Evolutionary conservation across 2,888 invertebrate genomes (phyloP), one percentile per base, ranked within the genome.

Genomic region (Tribolium freemani): DNA sequence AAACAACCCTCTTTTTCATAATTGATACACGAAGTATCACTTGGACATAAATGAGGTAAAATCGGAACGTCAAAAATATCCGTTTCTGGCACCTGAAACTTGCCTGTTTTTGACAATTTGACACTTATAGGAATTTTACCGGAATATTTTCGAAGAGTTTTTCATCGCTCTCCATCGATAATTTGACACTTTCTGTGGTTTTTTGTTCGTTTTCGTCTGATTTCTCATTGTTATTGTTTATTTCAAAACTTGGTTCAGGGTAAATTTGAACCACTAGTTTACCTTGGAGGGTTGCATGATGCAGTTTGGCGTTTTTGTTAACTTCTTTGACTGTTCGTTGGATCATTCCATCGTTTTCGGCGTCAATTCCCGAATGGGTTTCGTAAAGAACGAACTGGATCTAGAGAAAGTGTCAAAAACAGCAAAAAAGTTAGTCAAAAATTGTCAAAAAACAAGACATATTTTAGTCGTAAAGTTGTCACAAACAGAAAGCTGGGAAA

Each of bases 311-410:
- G 75, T 92, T 86, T 54, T 90, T 88, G 81, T 95, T 95, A 0
- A 93, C 91, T 78, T 92, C 91, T 0, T 91, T 88, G 0, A 94
- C 88, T 0, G 92, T 91, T 48, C 90, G 88, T 0, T 89, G 87
- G 11, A 94, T 90, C 91, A 95, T 94, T 20, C 91, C 91, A 48
- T 89, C 88, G 76, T 95, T 95, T 85, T 95, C 95, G 0, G 91
- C 90, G 38, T 90, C 90, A 48, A 94, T 86, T 60, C 93, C 90
- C 0, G 94, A 94, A 86, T 95, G 94, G 0, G 94, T 94, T 83
- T 94, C 94, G 80, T 95, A 95, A 31, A 95, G 85, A 9, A 95
- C 90, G 74, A 95, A 88, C 82, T 95, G 95, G 20, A 95, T 91
- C 91, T 92, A 2, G 20, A 63, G 13, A 31, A 53, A 46, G 57